Base-by-base conservation (phyloP, 23 tunicate species). In the Clavelina lepadiformis region DNA sequence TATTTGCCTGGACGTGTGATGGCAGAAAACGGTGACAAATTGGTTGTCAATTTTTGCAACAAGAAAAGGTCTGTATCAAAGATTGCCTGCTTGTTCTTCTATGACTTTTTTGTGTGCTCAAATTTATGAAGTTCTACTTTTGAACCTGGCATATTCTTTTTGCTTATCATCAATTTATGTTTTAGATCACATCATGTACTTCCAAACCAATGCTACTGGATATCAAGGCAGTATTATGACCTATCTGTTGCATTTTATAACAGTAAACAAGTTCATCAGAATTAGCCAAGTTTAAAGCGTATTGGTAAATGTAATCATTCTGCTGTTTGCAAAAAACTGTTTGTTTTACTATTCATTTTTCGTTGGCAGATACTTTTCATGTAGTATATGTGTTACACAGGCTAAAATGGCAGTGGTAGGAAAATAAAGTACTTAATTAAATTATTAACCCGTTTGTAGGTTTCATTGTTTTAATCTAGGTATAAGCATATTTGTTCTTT, bases 1-100 rank as follows among this genome's bases (percentile, higher is more conserved):
- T 86, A 86, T 44, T 57, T 86, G 4, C 95, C 95, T 6, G 95
- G 95, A n/a, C 46, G 67, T 30, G 85, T 86, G 0, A 58, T 59
- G 25, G 15, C 33, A 20, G 26, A 26, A 25, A 27, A 38, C 18
- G 62, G 58, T 24, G 70, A 71, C 32, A 66, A 33, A 25, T 2
- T 84, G 3, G 33, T 33, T 19, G 84, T 86, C 1, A 65, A 63
- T 1, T 77, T 86, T 45, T 86, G 84, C 73, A 71, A 86, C 45
- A 59, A 76, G 50, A 31, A 52, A 2, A 71, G 75, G 95, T 86
- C 68, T 11, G 37, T 13, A n/a, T 53, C n/a, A n/a, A n/a, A n/a
- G n/a, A n/a, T 11, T 8, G 20, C 7, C 18, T n/a, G 23, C 23
- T 11, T 11, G 15, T 53, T 53, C 23, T n/a, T 53, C 26, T 8